Evolutionary conservation across 2,888 invertebrate genomes (phyloP), one percentile per base, ranked within the genome.

Genomic region (Sinopyrophorus schimmeli): DNA sequence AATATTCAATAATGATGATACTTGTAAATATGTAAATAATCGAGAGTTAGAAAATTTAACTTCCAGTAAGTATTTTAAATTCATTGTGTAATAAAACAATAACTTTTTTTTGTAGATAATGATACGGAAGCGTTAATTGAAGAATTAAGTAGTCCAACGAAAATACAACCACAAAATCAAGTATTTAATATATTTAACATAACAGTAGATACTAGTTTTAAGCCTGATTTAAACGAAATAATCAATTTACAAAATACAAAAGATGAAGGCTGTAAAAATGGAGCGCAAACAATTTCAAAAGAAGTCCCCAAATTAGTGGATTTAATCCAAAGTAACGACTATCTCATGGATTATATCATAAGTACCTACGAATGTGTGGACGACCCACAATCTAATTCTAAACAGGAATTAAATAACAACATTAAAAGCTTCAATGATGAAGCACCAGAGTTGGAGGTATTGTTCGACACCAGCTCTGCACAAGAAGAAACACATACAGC

Each of bases 141-240:
- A 38, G 69, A 70, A 58, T 56, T 73, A 23, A 72, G 69, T 51
- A 64, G 64, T 54, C 56, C 71, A n/a, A 53, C 60, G 31, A 68
- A 69, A 43, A 65, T 72, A 27, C 64, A 70, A 54, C 72, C 71
- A 10, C 63, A 58, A 15, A 68, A 68, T 53, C 72, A 71, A 64
- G 67, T 74, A 32, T 74, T 65, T 48, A 74, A 71, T 55, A 69
- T 74, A 41, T 74, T 72, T 58, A 73, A 70, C 54, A 71, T 73
- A 57, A 68, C 65, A 51, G 66, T 72, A 51, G 68, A 69, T 57
- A 55, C 58, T 18, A 64, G 62, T 16, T 67, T 57, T 56, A 55
- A 42, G 12, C 47, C 26, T 14, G 23, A 48, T 26, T 26, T 48
- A 10, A 17, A 32, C 9, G 35, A 44, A 3, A 26, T 43, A 18